Conservation (phyloP, 2,113 vertebrate species). For the Glaucidium brasilianum region DNA sequence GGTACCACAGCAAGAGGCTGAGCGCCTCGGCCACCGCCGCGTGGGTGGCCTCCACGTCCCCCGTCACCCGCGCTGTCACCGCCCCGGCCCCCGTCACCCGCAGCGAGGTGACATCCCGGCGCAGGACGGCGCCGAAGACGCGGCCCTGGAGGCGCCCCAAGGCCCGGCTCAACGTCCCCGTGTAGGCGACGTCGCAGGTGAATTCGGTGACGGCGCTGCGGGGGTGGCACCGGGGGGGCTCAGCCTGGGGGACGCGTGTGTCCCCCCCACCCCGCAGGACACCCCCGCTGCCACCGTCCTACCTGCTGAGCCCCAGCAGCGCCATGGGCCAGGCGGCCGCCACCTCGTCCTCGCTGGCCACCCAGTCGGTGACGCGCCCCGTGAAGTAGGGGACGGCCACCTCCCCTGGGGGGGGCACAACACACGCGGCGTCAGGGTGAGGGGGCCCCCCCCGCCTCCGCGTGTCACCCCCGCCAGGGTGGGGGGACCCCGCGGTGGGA, state of each 20-base stretch:
- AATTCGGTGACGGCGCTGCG: constrained; percentile 59
- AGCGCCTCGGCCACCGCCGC: not conserved
- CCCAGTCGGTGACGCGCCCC: constrained; percentile 82
- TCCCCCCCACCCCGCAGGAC: no score
- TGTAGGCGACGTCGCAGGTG: constrained; percentile 1
- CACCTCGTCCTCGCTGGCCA: constrained; percentile 63
- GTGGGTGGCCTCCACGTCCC: not conserved
- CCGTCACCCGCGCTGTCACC: not conserved
- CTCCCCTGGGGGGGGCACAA: constrained; percentile 65
- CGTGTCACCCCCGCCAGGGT: no score
- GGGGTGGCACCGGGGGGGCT: not conserved
- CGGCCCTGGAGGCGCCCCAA: not conserved
- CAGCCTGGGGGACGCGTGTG: not conserved
- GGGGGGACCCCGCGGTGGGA: not conserved
- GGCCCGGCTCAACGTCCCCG: not conserved
- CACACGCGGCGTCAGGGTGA: not conserved
- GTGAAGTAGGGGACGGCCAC: constrained; percentile 87
- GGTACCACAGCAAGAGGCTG: not conserved
- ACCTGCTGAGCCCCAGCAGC: constrained; percentile 79
- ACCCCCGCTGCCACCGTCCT: not conserved
- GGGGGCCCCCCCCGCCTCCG: not conserved
- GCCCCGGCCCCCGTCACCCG: not conserved
- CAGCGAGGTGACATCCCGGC: not conserved
- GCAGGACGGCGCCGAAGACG: not conserved
- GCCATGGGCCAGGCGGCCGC: constrained; percentile 71